Conservation (phyloP, 2,113 vertebrate species). For the Istiophorus platypterus region DNA sequence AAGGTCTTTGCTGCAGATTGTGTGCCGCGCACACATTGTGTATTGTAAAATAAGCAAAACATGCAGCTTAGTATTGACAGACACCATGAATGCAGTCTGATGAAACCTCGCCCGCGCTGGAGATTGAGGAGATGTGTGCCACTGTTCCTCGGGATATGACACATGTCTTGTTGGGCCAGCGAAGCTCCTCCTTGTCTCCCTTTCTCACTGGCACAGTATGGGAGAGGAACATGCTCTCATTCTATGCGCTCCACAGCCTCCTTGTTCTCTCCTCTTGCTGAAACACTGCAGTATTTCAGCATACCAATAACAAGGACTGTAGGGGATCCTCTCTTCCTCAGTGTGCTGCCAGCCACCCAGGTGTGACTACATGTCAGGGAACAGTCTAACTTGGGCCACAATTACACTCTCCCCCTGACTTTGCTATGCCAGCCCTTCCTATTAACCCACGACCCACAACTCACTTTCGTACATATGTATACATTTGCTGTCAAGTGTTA, state of each 20-base stretch:
- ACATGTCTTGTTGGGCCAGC: constrained; percentile 72
- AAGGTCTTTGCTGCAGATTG: constrained; percentile 26
- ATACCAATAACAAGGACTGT: constrained; percentile 78
- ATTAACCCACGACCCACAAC: constrained; percentile 44
- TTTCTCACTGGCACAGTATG: constrained; percentile 38
- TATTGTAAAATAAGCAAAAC: constrained; percentile 58
- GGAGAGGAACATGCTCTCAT: constrained; percentile 69
- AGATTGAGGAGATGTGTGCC: constrained; percentile 62
- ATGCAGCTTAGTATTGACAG: constrained; percentile 58
- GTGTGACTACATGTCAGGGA: constrained; percentile 82
- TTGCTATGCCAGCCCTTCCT: constrained; percentile 23
- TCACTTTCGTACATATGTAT: constrained; percentile 4
- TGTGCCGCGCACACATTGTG: constrained; percentile 24
- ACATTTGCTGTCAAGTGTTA: constrained; percentile 12
- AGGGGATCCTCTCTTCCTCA: constrained; percentile 65
- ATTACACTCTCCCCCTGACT: constrained; percentile 69
- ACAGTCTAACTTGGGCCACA: constrained; percentile 71
- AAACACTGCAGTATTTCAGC: constrained; percentile 73
- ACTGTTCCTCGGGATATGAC: constrained; percentile 71
- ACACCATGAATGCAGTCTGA: constrained; percentile 48
- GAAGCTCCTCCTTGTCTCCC: constrained; percentile 39
- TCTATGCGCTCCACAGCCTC: constrained; percentile 77
- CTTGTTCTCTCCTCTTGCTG: constrained; percentile 71
- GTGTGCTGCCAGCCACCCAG: constrained; percentile 73
- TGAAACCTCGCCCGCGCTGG: constrained; percentile 47